Evolutionary conservation across 2,888 invertebrate species (phyloP), one percentile per base, ranked within the genome.

Genomic region (Megamerina dolium): DNA sequence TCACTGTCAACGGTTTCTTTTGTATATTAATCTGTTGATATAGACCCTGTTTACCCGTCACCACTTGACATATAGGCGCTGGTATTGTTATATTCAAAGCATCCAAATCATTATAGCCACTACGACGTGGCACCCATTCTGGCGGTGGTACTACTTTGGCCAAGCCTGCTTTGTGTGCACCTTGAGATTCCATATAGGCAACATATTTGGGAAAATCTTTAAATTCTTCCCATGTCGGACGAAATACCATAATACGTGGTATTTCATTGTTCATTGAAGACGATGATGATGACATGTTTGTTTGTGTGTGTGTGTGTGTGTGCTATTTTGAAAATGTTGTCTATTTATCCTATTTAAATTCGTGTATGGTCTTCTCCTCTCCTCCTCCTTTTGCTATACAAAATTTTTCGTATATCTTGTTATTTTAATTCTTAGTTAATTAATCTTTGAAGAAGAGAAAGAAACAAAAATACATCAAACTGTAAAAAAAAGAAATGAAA

Each of bases 21-120:
- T 95, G 94, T 48, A 96, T 91, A 72, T 97, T 99, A 50, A 91
- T 89, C 73, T 96, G 95, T 65, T 93, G 92, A 71, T 92, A 99
- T 45, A 93, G 77, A 32, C 97, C 97, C 73, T 92, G 92, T 63
- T 91, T 91, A 14, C 97, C 97, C 36, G 87, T 89, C 1, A 97
- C 95, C 34, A 85, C 83, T 69, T 97, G 96, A 60, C 87, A 87
- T 54, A 99, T 97, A 0, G 99, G 97, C 3, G 93, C 87, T 1
- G 94, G 93, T 56, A 97, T 96, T 0, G 81, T 83, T 9, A 94
- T 76, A 65, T 92, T 77, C 26, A 93, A 74, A 40, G 86, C 80
- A 32, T 89, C 84, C 32, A 91, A 74, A 61, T 87, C 80, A 54
- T 85, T 78, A 64, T 95, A 95, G 1, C 92, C 93, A 21, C 73